phyloP scores from a whole-genome alignment of 2,797 vertebrate species.

The Dendrocincla tyrannina region DNA sequence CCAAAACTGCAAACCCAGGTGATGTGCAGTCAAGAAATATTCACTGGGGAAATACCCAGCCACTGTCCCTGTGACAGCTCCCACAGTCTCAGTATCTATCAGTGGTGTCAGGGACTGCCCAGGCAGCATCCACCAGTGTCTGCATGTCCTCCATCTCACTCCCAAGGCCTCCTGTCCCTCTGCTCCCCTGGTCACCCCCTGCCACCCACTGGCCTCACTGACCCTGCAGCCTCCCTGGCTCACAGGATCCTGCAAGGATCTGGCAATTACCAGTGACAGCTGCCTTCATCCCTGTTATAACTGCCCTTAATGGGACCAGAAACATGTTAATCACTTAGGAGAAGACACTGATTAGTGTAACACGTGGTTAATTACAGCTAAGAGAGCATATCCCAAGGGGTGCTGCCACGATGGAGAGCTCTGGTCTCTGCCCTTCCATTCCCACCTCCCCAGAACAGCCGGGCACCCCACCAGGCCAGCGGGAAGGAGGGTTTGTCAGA shows the following conservation, averaged over 20 bases:
- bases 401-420: fast-evolving
- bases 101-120: fast-evolving
- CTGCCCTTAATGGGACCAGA: slow-evolving; percentile 11
- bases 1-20: neutral
- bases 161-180: neutral
- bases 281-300: slow-evolving; percentile 47
- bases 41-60: neutral
- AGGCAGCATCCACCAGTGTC: neutral
- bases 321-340: slow-evolving; percentile 53
- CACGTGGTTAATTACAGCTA: slow-evolving; percentile 35
- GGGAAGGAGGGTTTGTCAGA: neutral
- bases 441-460: neutral
- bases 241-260: slow-evolving; percentile 10
- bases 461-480: neutral
- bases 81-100: neutral
- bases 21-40: fast-evolving
- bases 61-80: fast-evolving
- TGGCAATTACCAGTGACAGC: slow-evolving; percentile 23
- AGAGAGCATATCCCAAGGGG: slow-evolving; percentile 15
- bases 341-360: slow-evolving; percentile 33
- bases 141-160: neutral
- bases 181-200: neutral
- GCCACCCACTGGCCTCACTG: neutral
- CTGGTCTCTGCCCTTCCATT: neutral
- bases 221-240: neutral